Base-by-base conservation (phyloP, 2,888 invertebrate species). In the Oligia latruncula region DNA sequence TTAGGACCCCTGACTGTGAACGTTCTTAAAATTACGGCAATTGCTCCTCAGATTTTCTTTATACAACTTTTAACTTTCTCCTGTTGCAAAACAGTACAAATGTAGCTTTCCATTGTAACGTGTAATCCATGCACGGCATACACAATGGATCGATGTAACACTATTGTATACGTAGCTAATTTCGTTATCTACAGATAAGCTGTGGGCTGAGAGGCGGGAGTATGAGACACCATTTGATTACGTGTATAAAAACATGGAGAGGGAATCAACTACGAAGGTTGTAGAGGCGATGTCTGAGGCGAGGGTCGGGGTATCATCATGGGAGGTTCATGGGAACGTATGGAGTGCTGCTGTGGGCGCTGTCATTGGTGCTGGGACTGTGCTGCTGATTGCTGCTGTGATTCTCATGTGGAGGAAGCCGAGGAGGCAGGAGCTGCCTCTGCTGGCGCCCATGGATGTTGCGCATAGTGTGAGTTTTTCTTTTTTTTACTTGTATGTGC, bases 131-230 rank as follows among this genome's bases (percentile, higher is more conserved):
- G 87, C 86, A 88, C 80, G 85, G 77, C 86, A 83, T 84, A 85
- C 90, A 90, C 88, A 90, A 88, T 74, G 84, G 95, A 96, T 96
- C 96, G 95, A 95, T 96, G 94, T 92, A 90, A 92, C 89, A 88
- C 90, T 93, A 93, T 93, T 93, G 91, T 92, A 60, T 60, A 93
- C 93, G 92, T 92, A 92, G 91, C 92, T 95, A 95, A 95, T 94
- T 93, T 94, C 84, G 95, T 96, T 96, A 96, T 96, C 96, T 93
- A 74, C 92, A 96, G 96, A 96, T 96, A 96, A 96, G 94, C 94
- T 90, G 93, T 94, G 96, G 95, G 92, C 92, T 92, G 93, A 93
- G 87, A 91, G 93, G 89, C 92, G 91, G 81, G 91, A 91, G 89
- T 91, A 90, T 90, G 93, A 91, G 91, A 92, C 91, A 90, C 92